Evolutionary conservation across 64 coral and sea anemone genomes (phyloP).

Genomic region (Acropora yongei): DNA sequence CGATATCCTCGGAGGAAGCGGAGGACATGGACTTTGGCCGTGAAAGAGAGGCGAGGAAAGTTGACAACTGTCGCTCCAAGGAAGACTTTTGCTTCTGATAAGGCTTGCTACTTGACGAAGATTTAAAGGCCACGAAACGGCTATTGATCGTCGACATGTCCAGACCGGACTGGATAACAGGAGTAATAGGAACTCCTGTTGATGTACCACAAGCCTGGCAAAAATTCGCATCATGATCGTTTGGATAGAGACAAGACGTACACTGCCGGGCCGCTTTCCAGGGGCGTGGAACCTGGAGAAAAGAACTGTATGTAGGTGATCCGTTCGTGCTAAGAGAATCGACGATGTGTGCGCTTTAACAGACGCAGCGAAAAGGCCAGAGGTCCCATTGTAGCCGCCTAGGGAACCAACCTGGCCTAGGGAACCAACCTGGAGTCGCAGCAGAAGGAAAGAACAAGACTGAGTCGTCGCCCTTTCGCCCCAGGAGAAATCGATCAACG

Average conservation of each 20-base stretch:
- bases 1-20: background rate
- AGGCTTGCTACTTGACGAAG: too few species aligned
- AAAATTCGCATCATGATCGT: background rate
- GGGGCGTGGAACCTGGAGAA: constrained; percentile 5
- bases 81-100: background rate
- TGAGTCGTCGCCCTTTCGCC: background rate
- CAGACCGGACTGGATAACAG: background rate
- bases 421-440: background rate
- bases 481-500: constrained; percentile 26
- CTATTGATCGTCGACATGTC: background rate
- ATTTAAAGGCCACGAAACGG: background rate
- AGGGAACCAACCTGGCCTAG: too few species aligned
- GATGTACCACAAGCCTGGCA: constrained; percentile 38
- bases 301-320: background rate
- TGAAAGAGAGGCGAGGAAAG: background rate
- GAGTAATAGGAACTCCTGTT: background rate
- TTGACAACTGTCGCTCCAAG: background rate
- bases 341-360: background rate
- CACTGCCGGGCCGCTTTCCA: constrained; percentile 51
- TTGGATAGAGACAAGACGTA: constrained; percentile 6
- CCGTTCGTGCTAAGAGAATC: background rate
- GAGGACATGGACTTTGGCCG: background rate
- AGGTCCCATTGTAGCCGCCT: too few species aligned
- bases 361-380: background rate
- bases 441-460: background rate